These are phyloP conservation scores for Lingula anatina DNA, from an alignment of 2,888 invertebrate genomes.

Conservation along the genomic window DNA sequence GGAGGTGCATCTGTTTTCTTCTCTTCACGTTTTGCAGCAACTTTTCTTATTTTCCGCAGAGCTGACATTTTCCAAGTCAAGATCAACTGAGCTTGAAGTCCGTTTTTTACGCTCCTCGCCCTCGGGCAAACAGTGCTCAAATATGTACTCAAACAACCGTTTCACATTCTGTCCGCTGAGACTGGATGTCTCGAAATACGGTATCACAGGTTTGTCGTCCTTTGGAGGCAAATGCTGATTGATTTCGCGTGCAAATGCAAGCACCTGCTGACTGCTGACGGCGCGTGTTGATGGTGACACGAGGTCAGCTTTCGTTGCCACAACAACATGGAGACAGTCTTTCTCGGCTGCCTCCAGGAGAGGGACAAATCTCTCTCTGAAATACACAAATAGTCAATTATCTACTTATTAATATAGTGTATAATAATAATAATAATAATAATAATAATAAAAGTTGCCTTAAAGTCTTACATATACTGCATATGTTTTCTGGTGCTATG, in stretches of 20 bases:
- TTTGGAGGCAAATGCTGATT: slow-evolving; percentile 25
- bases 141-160: slow-evolving; percentile 45
- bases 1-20: no score
- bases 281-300: slow-evolving; percentile 19
- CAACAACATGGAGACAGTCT: slow-evolving; percentile 42
- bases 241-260: slow-evolving; percentile 27
- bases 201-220: slow-evolving; percentile 22
- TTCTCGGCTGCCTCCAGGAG: slow-evolving; percentile 32
- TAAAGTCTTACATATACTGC: no score
- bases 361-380: slow-evolving; percentile 43
- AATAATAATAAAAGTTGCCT: no score
- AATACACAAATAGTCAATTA: slow-evolving; percentile 11
- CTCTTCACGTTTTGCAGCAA: no score
- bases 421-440: no score
- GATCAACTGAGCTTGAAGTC: no score
- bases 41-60: no score
- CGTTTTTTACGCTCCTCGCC: no score
- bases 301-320: slow-evolving; percentile 43
- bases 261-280: slow-evolving; percentile 33
- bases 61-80: no score
- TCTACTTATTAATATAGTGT: no score
- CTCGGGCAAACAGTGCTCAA: slow-evolving; percentile 34
- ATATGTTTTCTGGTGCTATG: no score
- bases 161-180: slow-evolving; percentile 35
- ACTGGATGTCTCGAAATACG: slow-evolving; percentile 50